Conservation (phyloP, 2,113 vertebrate genomes). For the Leptobrachium leishanense region DNA sequence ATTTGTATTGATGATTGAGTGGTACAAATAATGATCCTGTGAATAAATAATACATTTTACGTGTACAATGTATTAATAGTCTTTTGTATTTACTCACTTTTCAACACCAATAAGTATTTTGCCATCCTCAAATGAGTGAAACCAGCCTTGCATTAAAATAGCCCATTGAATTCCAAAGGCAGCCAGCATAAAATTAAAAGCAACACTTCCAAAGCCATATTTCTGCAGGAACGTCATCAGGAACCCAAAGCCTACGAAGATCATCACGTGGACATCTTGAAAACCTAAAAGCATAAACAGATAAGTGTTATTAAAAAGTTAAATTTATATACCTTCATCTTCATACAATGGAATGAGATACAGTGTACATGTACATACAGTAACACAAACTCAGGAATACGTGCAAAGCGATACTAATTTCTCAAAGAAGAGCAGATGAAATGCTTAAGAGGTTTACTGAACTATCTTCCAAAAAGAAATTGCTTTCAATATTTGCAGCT, state of each 20-base stretch:
- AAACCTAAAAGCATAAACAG: slow-evolving; percentile 75
- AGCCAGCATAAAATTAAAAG: slow-evolving; percentile 94
- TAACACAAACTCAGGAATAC: no score
- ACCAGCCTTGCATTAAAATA: slow-evolving; percentile 95
- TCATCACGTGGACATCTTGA: slow-evolving; percentile 96
- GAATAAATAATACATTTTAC: background rate
- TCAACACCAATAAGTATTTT: slow-evolving; percentile 82
- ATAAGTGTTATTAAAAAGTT: background rate
- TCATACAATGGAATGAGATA: no score
- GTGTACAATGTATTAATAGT: background rate
- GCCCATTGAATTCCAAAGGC: slow-evolving; percentile 96
- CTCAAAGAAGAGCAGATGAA: no score
- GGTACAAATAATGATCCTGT: no score
- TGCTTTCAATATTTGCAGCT: no score
- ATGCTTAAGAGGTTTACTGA: no score
- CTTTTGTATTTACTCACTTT: slow-evolving; percentile 67
- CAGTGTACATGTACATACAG: no score
- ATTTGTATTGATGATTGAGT: no score
- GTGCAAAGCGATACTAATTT: no score
- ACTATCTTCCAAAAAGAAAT: no score
- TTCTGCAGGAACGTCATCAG: slow-evolving; percentile 95
- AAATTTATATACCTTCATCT: no score
- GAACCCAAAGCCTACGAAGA: slow-evolving; percentile 96
- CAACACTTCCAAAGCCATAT: slow-evolving; percentile 86
- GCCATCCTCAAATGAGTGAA: slow-evolving; percentile 73